Base-by-base conservation (phyloP, 2,113 vertebrate species). In the Toxotes chatareus region DNA sequence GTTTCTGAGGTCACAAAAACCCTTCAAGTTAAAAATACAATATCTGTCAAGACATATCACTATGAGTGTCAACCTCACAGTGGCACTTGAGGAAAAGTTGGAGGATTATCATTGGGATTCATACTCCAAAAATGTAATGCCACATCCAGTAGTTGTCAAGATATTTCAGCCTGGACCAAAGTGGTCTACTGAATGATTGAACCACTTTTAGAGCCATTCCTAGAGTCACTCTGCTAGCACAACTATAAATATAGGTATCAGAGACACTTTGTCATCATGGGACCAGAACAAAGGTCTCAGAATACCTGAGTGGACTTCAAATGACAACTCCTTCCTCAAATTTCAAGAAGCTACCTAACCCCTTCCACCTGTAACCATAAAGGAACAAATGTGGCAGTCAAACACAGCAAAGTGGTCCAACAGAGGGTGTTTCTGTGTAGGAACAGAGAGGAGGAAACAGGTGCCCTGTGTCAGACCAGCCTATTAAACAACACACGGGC, bases 401-500 rank as follows among this genome's bases (percentile, higher is more conserved):
- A 91, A 91, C 65, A 65, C 72, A 88, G 84, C 80, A 73, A 76
- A 86, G 87, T 84, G 87, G 86, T 68, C 75, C 86, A 91, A 94
- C 93, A 93, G 88, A 91, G 88, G 82, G 57, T 80, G 91, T 88
- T 91, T 74, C 78, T 93, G 87, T 90, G 78, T 34, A 16, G 36
- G 62, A 65, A 46, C 60, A 72, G 66, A 55, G 77, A 82, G 77
- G 65, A 71, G 84, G 80, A 88, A 93, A 93, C 93, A 94, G 93
- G 93, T 93, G 91, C 89, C 89, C 91, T 89, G 90, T 94, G 92
- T 93, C 82, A 76, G 56, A 85, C 46, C 74, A 57, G 77, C 86
- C 93, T 88, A 93, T 94, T 91, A 92, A 94, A 90, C 93, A 91
- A 79, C 90, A 90, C 87, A 90, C 85, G 56, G 83, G 83, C 87